phyloP scores from a whole-genome alignment of 2,113 vertebrate genomes.

The Melozone crissalis region DNA sequence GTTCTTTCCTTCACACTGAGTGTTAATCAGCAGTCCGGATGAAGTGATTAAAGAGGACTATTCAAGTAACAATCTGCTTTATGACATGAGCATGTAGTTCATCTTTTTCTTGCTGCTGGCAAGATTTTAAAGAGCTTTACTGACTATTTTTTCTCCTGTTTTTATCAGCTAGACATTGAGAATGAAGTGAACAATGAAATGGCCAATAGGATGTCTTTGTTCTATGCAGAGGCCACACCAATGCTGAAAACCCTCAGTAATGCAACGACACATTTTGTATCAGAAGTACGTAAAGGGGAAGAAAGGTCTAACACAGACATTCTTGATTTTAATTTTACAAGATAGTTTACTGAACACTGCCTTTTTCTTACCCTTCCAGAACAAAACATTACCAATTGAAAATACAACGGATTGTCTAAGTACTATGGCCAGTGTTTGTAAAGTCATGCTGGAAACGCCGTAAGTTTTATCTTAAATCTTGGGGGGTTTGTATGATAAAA shows the following conservation, averaged over 20 bases:
- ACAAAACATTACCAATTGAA: conserved; percentile 96
- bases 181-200: conserved; percentile 99
- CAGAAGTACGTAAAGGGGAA: conserved; percentile 80
- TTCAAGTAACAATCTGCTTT: neutral
- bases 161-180: conserved; percentile 91
- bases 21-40: neutral
- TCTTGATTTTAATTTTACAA: neutral
- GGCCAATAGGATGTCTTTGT: conserved; percentile 99
- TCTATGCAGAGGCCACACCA: conserved; percentile 96
- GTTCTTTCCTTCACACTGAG: neutral
- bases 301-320: neutral
- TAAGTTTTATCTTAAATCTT: conserved; percentile 75
- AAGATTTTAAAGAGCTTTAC: neutral
- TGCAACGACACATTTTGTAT: conserved; percentile 95
- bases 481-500: neutral
- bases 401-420: conserved; percentile 98
- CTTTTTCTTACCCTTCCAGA: conserved; percentile 74
- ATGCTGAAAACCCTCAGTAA: conserved; percentile 98
- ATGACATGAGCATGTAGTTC: neutral
- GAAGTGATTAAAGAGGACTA: neutral
- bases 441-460: conserved; percentile 99
- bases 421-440: conserved; percentile 98
- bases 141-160: conserved; percentile 36
- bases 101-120: neutral
- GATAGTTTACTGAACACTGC: neutral